Evolutionary conservation across 1,140 invertebrate genomes (phyloP).

Genomic region (Drosophila grimshawi): DNA sequence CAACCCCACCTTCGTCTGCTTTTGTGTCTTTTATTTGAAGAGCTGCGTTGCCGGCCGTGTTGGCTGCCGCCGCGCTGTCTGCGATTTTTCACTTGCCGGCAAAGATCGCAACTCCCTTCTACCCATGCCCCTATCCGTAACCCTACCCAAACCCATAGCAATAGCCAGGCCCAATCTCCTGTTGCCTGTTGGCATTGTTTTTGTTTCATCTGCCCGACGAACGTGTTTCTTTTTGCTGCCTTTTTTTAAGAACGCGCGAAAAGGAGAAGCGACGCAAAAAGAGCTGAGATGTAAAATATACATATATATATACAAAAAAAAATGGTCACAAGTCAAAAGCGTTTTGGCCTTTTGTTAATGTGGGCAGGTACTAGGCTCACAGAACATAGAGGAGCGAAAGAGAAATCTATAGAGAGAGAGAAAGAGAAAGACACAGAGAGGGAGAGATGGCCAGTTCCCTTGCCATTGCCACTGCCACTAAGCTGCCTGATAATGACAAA

Average conservation of each 20-base stretch:
- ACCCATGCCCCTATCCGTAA: constrained; percentile 1
- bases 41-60: constrained; percentile 8
- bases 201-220: constrained; percentile 77
- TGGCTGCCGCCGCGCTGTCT: constrained; percentile 50
- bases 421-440: not conserved
- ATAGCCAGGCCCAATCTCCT: constrained; percentile 18
- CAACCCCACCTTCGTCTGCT: not conserved
- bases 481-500: constrained; percentile 79
- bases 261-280: constrained; percentile 29
- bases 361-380: constrained; percentile 13
- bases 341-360: constrained; percentile 51
- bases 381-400: not conserved
- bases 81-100: constrained; percentile 36
- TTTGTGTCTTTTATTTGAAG: constrained; percentile 2
- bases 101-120: constrained; percentile 20
- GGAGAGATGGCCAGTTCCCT: constrained; percentile 5
- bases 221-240: constrained; percentile 54
- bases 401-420: not conserved
- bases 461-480: constrained; percentile 42
- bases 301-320: constrained; percentile 46
- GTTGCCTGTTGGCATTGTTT: constrained; percentile 25
- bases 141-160: constrained; percentile 4
- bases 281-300: constrained; percentile 40
- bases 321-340: constrained; percentile 79
- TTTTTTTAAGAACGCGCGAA: constrained; percentile 13